Evolutionary conservation across 1,140 invertebrate genomes (phyloP).

Genomic region (Drosophila nigromelanica): DNA sequence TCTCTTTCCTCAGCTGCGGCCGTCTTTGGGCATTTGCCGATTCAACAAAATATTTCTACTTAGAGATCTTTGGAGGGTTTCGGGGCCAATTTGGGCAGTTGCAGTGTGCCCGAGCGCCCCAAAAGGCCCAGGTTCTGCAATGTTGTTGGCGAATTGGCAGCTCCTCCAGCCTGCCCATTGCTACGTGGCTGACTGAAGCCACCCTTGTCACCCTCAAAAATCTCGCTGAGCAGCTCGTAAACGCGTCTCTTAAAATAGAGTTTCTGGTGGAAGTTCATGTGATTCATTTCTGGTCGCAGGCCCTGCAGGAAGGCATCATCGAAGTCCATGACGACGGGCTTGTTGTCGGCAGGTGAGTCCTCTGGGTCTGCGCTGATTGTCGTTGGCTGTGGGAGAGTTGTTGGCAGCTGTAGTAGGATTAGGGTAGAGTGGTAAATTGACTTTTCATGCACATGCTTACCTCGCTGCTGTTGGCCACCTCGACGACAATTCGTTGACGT

Average conservation of each 20-base stretch:
- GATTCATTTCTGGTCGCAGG: constrained; percentile 69
- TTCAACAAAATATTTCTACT: background rate
- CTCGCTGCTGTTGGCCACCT: constrained; percentile 5
- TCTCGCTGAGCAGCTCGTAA: constrained; percentile 68
- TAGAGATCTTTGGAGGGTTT: constrained; percentile 39
- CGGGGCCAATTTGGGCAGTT: constrained; percentile 46
- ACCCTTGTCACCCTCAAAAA: constrained; percentile 39
- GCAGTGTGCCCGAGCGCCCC: constrained; percentile 30
- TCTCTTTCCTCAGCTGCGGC: constrained; percentile 14
- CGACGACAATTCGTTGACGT: constrained; percentile 16
- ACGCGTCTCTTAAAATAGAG: constrained; percentile 74
- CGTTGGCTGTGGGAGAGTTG: background rate
- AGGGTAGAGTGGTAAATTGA: background rate
- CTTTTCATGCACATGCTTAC: constrained; percentile 10
- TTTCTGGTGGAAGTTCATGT: constrained; percentile 74
- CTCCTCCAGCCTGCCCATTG: constrained; percentile 13
- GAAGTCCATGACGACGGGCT: constrained; percentile 32
- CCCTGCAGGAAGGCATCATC: constrained; percentile 76
- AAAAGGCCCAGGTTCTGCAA: constrained; percentile 27
- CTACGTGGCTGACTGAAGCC: background rate
- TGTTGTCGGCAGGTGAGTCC: background rate
- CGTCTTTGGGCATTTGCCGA: constrained; percentile 31
- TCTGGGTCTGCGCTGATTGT: background rate
- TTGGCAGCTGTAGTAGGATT: background rate
- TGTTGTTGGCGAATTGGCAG: constrained; percentile 8